Base-by-base conservation (phyloP, 2,797 vertebrate species). In the Schizopygopsis pylzovi region DNA sequence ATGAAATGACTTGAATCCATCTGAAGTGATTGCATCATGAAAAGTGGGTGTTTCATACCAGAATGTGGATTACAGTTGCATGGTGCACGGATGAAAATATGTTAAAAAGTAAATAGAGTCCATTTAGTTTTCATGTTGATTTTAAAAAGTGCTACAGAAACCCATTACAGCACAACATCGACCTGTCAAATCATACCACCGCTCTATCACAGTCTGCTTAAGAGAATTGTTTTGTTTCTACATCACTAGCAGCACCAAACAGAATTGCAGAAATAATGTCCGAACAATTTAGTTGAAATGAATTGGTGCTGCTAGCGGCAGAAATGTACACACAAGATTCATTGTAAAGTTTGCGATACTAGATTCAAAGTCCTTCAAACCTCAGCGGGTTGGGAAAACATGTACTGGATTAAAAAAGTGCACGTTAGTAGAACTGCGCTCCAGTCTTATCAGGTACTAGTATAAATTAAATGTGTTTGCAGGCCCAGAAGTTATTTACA, bases 401-500 rank as follows among this genome's bases (percentile, higher is more conserved):
- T 1, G 0, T 61, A 37, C 71, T 65, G 25, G 22, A 83, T 49
- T 10, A 92, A 90, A 28, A 63, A 33, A 67, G 33, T 7, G 56
- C 41, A 39, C 43, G 12, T 28, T 52, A 10, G 49, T 67, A 77
- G 18, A 72, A 76, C 72, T 73, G 75, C 61, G 18, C 75, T 87
- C 76, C 84, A 84, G 83, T 82, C 28, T 45, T 71, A 59, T 79
- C 75, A 86, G 82, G 81, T 67, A 86, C 52, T 76, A 77, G 47
- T 65, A 43, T 76, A 70, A 82, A 79, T 80, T 77, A 84, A 87
- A 37, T 25, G 79, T 45, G 71, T 82, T 86, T 84, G 89, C 87
- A 87, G 90, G 68, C 89, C 68, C 25, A 43, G 6, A 87, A 88
- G 81, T 88, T 91, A 85, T 90, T 90, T 85, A 93, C 90, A 91